Percentiles rank a stretch among this genome's conserved stretches.
These are phyloP conservation scores for Gerris lacustris DNA, from an alignment of 2,888 invertebrate genomes.

Conservation along the genomic window DNA sequence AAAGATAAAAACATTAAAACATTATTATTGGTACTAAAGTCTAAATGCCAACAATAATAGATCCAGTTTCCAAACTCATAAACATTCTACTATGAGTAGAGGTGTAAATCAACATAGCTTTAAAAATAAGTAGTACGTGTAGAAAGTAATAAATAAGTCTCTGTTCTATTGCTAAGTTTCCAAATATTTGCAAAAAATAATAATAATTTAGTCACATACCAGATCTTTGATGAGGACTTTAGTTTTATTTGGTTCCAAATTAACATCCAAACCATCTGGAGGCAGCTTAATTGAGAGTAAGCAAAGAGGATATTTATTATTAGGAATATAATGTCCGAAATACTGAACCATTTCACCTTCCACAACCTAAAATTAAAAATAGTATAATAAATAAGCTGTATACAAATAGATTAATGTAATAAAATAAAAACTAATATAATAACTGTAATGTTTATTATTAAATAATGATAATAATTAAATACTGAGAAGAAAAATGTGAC, in stretches of 20 bases:
- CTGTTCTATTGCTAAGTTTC: too few relatives aligned
- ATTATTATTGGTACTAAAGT: too few relatives aligned
- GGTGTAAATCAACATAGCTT: too few relatives aligned
- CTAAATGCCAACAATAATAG: too few relatives aligned
- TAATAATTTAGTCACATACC: constrained; percentile 34
- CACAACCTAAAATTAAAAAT: constrained; percentile 37
- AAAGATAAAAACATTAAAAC: too few relatives aligned
- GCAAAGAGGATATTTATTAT: constrained; percentile 40
- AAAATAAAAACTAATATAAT: not conserved
- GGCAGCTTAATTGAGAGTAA: constrained; percentile 39
- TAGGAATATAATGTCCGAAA: constrained; percentile 35
- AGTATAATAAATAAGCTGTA: not conserved
- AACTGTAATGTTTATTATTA: not conserved
- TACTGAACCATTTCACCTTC: constrained; percentile 36
- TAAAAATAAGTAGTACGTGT: too few relatives aligned
- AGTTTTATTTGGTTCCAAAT: constrained; percentile 49
- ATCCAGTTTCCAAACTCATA: too few relatives aligned
- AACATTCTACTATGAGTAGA: too few relatives aligned
- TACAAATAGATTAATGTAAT: not conserved
- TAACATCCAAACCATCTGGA: constrained; percentile 43
- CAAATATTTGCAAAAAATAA: not conserved
- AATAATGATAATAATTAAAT: too few relatives aligned
- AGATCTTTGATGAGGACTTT: constrained; percentile 42
- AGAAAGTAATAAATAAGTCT: too few relatives aligned
- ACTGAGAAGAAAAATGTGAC: too few relatives aligned